phyloP scores from a whole-genome alignment of 2,888 invertebrate genomes.

The Chloroclysta siterata region DNA sequence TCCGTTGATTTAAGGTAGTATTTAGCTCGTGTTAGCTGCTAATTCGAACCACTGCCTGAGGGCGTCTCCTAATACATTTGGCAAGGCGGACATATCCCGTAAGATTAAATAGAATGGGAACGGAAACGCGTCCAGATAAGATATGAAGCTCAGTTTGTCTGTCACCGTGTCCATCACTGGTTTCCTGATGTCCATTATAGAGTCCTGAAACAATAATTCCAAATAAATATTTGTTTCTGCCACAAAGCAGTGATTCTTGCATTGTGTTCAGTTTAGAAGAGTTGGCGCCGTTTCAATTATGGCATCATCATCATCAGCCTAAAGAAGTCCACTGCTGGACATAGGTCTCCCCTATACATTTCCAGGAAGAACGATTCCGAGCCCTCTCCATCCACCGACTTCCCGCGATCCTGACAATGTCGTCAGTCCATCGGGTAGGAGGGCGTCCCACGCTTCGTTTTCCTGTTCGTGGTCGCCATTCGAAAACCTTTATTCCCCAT shows the following conservation, averaged over 20 bases:
- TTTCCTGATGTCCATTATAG: slow-evolving; percentile 94
- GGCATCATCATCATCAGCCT: too few relatives aligned
- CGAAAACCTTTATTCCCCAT: too few relatives aligned
- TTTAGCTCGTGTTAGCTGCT: slow-evolving; percentile 87
- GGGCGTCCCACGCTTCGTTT: too few relatives aligned
- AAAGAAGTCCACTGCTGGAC: too few relatives aligned
- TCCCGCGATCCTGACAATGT: too few relatives aligned
- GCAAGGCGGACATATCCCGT: slow-evolving; percentile 94
- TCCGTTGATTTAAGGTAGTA: background rate
- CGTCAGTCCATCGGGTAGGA: too few relatives aligned
- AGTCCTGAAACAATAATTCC: slow-evolving; percentile 87
- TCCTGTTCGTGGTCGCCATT: too few relatives aligned
- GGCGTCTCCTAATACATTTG: slow-evolving; percentile 96
- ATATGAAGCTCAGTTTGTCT: slow-evolving; percentile 87
- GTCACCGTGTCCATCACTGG: slow-evolving; percentile 91
- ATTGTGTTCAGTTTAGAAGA: too few relatives aligned
- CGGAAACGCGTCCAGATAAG: slow-evolving; percentile 98
- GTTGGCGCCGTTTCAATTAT: too few relatives aligned
- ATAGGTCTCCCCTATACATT: too few relatives aligned
- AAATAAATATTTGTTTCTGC: background rate
- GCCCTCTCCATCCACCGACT: too few relatives aligned
- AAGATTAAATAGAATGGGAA: slow-evolving; percentile 99
- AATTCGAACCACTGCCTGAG: slow-evolving; percentile 99
- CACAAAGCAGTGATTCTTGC: background rate
- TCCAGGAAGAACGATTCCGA: too few relatives aligned